A percentile compares a stretch with the other conserved stretches of the same genome.
These are phyloP conservation scores for Phymanthus crucifer DNA, from an alignment of 92 coral and sea anemone genomes.

Conservation along the genomic window DNA sequence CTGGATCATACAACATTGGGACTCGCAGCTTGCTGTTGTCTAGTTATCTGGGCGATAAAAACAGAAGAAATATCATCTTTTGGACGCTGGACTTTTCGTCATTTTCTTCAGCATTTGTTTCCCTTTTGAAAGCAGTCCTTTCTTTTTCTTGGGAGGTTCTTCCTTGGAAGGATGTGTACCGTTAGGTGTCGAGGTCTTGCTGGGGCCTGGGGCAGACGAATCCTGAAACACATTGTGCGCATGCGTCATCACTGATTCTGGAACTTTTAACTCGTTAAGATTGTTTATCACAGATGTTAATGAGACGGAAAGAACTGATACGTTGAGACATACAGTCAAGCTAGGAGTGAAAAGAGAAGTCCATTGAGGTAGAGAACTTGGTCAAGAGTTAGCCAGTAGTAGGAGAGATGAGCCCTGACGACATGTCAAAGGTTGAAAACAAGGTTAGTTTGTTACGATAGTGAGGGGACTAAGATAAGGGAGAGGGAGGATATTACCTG, in stretches of 20 bases:
- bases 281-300: background rate
- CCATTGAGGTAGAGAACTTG: conserved; percentile 15
- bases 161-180: conserved; percentile 58
- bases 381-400: conserved; percentile 31
- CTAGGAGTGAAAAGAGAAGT: conserved; percentile 5
- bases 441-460: no score
- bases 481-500: conserved; percentile 33
- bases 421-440: background rate
- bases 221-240: conserved; percentile 33
- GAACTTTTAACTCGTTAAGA: background rate
- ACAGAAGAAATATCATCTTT: conserved; percentile 5
- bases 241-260: background rate
- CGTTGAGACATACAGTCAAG: conserved; percentile 17
- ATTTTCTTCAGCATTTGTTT: conserved; percentile 92
- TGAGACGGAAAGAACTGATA: background rate
- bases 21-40: no score
- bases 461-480: no score
- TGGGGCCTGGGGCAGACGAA: conserved; percentile 47
- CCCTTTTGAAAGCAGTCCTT: conserved; percentile 91
- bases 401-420: conserved; percentile 17
- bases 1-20: no score
- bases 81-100: conserved; percentile 57
- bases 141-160: conserved; percentile 81
- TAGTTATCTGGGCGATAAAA: no score
- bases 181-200: conserved; percentile 61